Evolutionary conservation across 2,797 vertebrate genomes (phyloP), one percentile per base, ranked within the genome.

Genomic region (Holocentrus rufus): DNA sequence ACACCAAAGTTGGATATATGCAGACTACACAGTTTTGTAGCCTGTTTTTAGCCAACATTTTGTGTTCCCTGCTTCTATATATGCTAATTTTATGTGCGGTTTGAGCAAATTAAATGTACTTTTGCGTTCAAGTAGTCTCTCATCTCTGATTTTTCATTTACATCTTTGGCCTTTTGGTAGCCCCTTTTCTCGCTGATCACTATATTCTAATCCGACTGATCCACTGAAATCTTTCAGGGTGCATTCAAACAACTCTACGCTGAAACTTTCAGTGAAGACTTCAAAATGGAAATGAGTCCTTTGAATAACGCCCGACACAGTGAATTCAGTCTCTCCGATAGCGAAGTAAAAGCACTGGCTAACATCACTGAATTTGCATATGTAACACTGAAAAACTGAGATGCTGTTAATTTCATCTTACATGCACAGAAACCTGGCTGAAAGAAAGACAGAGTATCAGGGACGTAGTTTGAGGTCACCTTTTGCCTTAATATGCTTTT

Each of bases 401-500:
- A 66, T 14, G 54, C 20, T 44, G 25, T 10, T n/a, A 30, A 63
- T 76, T 78, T 62, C 14, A 20, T 55, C 22, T 46, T 3, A 72
- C 11, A 42, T 59, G 20, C 31, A 61, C 56, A 64, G 61, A 20
- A 49, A 53, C 34, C n/a, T 9, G 23, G 11, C 23, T 11, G 61
- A 31, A n/a, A 7, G 3, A 15, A 27, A 34, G 10, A 52, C 9
- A 42, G 57, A 17, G 10, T 49, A 34, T 31, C 5, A 1, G 27
- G 31, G 57, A 53, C 25, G 22, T 20, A 14, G 20, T 20, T 27
- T 52, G 13, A 30, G 49, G 58, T 27, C 58, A 42, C 72, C 50
- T 0, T 50, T 63, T 57, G 39, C 36, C 69, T 75, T 60, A 59
- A 59, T 79, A 47, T 67, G 39, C 58, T 52, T 66, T 64, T 54